Evolutionary conservation across 2,888 invertebrate genomes (phyloP), one percentile per base, ranked within the genome.

Genomic region (Drosophila paracracens): DNA sequence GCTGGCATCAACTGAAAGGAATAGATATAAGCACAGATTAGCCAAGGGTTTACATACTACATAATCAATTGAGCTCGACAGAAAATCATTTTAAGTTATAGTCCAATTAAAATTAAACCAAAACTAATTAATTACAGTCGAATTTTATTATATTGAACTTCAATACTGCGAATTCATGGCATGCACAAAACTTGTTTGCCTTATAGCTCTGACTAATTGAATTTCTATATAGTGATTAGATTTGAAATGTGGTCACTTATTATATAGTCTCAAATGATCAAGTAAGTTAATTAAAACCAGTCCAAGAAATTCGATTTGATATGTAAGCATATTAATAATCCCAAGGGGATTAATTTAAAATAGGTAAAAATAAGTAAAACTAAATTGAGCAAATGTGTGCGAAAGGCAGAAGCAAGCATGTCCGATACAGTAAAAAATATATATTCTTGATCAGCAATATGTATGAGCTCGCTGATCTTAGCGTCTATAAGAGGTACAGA

Each of bases 1-100:
- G 21, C 16, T 5, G 85, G 86, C 62, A 79, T 74, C 16, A 73
- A 16, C 80, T 79, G 27, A 7, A 43, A 54, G 13, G 2, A 48
- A 50, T 16, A n/a, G 21, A 48, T 13, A 0, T 7, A 7, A 2
- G 25, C 2, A 27, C 4, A 18, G 38, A 4, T 69, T 27, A 66
- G 50, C 1, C 2, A 50, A 40, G 16, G 10, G 4, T 58, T 58
- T 35, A 13, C 21, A 13, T 21, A 16, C 13, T 1, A 46, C 21
- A 21, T 2, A 43, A 43, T 43, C 21, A 43, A 21, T 13, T 21
- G 21, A 11, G 21, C 3, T 21, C 6, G 43, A 13, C 13, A 21
- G 13, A 21, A 43, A 43, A 43, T 46, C 13, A 46, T 46, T 46
- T 16, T 1, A 21, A 21, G 13, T 4, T 13, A 16, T 7, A 21